A percentile compares a stretch with the other conserved stretches of the same genome.
Evolutionary conservation across 2,888 invertebrate species (phyloP).

Genomic region (Eulithis testata): DNA sequence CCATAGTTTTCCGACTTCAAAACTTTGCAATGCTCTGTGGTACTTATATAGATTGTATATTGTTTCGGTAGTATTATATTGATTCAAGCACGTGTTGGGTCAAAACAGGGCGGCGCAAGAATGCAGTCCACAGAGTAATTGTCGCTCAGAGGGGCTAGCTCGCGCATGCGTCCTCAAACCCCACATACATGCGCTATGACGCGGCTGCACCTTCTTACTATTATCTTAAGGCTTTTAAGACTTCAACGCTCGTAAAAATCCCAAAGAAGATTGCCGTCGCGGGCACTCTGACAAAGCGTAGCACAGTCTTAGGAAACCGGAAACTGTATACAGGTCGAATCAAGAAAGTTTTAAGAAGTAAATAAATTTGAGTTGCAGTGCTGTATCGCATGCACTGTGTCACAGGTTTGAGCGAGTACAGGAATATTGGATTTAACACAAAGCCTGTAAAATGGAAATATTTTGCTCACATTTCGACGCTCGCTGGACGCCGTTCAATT

Average conservation of each 20-base stretch:
- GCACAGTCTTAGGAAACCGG: background rate
- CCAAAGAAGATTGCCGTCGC: conserved; percentile 2
- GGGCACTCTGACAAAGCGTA: background rate
- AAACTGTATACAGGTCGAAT: background rate
- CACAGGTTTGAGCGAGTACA: background rate
- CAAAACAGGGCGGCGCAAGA: conserved; percentile 34
- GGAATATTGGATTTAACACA: background rate
- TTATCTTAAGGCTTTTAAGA: conserved; percentile 25
- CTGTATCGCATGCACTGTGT: conserved; percentile 21
- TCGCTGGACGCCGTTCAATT: background rate
- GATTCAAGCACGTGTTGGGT: conserved; percentile 28
- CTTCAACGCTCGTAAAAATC: background rate
- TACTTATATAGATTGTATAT: no score
- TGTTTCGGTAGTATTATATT: background rate
- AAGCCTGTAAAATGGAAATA: background rate
- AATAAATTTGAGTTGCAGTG: conserved; percentile 5
- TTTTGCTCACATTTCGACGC: background rate
- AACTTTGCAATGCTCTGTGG: conserved; percentile 13
- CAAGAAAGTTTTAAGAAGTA: background rate
- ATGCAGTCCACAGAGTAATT: conserved; percentile 42
- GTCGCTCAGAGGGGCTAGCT: conserved; percentile 28
- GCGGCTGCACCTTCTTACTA: conserved; percentile 28
- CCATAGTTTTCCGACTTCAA: background rate
- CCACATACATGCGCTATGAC: conserved; percentile 26
- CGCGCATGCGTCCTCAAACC: conserved; percentile 38